Conservation (phyloP, 2,888 invertebrate genomes). For the Andrena bucephala region DNA sequence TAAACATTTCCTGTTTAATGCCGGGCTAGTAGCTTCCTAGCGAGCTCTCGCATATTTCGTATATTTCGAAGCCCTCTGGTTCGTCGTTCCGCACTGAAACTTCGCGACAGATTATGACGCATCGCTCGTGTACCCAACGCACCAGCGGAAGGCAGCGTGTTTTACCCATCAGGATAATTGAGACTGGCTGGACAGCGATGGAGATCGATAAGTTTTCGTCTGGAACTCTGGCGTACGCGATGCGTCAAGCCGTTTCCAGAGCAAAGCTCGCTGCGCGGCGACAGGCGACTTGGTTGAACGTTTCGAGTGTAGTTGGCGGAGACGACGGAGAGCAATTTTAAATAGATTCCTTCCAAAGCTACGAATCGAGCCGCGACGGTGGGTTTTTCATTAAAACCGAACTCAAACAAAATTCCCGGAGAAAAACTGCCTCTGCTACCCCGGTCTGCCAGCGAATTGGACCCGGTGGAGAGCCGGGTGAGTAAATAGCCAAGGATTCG, state of each 20-base stretch:
- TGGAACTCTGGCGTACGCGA: not conserved
- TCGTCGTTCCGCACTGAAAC: conserved; percentile 29
- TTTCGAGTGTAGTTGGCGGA: not conserved
- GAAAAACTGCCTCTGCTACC: not conserved
- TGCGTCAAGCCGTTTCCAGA: not conserved
- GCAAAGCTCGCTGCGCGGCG: not conserved
- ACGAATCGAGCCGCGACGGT: not conserved
- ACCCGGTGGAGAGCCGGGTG: conserved; percentile 6
- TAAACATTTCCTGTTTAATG: no score
- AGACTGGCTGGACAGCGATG: conserved; percentile 2
- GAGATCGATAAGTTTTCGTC: conserved; percentile 35
- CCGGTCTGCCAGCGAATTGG: conserved; percentile 1
- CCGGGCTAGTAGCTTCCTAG: no score
- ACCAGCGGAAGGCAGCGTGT: conserved; percentile 13
- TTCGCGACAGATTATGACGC: conserved; percentile 47
- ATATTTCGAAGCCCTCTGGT: not conserved
- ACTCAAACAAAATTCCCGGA: conserved; percentile 15
- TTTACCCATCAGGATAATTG: conserved; percentile 27
- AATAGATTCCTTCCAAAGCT: not conserved
- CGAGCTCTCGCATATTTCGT: not conserved
- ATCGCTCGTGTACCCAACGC: conserved; percentile 41
- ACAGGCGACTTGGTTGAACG: not conserved
- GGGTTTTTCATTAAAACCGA: conserved; percentile 37
- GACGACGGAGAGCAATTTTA: no score
- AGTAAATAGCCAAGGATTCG: conserved; percentile 34